Evolutionary conservation across 2,797 vertebrate genomes (phyloP), one percentile per base, ranked within the genome.

Genomic region (Adelosebastes latens): DNA sequence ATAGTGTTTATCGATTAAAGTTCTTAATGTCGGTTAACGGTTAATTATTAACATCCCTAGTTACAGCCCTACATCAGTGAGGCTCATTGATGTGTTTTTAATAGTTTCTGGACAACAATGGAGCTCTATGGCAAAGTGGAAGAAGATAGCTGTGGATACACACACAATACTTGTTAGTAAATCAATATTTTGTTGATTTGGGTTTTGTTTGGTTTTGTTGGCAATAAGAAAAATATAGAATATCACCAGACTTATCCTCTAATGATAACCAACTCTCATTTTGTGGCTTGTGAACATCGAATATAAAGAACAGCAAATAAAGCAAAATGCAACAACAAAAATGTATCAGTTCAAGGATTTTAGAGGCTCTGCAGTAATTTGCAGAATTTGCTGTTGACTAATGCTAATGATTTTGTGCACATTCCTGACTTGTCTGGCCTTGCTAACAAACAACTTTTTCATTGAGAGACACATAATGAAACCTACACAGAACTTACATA

Each of bases 391-490:
- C 52, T 27, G 14, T 55, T 75, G 31, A 12, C 32, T 76, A 75
- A 69, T 68, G 39, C 5, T 59, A 72, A 76, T 75, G 68, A 85
- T 65, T 63, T 61, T 39, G 2, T 10, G 4, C 5, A 62, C 80
- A 88, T 90, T 87, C 81, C 82, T 34, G 61, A 63, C 82, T 12
- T 82, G 87, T 12, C 87, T 14, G 39, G 81, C 73, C 81, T 78
- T 74, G 87, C 27, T 59, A 56, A 58, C 34, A 67, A 67, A 71
- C 10, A 52, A 52, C 3, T 0, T 16, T 32, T 74, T 70, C 11
- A 24, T 32, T 36, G 29, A 49, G 4, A 25, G 59, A 29, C 9
- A 8, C 20, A 18, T 56, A 55, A 80, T 75, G 36, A 78, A 82
- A 70, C 56, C 14, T 32, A 55, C 4, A 2, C 10, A 32, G 31